Conservation (phyloP, 2,797 vertebrate species). For the Enteromius anoplus region DNA sequence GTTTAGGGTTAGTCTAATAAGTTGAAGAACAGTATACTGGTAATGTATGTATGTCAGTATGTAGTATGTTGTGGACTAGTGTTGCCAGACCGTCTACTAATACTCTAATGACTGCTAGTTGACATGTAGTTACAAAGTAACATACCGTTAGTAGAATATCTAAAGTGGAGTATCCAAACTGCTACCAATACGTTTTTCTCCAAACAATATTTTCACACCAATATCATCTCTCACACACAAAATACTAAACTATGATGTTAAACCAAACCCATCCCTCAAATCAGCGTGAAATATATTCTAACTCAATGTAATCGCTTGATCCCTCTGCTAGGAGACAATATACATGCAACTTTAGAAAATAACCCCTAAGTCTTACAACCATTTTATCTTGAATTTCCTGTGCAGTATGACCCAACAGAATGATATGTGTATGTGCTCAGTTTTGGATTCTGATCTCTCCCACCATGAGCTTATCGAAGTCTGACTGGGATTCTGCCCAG, state of each 20-base stretch:
- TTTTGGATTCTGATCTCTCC: slow-evolving; percentile 26
- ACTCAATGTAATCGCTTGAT: background rate
- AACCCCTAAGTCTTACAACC: slow-evolving; percentile 62
- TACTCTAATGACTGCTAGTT: too few relatives aligned
- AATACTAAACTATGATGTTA: background rate
- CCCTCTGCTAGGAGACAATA: background rate
- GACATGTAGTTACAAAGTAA: too few relatives aligned
- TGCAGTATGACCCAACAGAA: slow-evolving; percentile 62
- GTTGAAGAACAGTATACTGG: too few relatives aligned
- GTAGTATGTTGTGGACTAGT: too few relatives aligned
- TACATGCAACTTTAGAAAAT: background rate
- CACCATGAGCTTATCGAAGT: slow-evolving; percentile 1
- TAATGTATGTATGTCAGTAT: too few relatives aligned
- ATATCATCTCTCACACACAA: background rate
- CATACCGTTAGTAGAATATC: too few relatives aligned
- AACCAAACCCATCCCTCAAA: background rate
- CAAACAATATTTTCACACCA: background rate
- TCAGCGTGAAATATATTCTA: background rate
- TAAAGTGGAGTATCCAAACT: too few relatives aligned
- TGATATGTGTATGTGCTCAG: slow-evolving; percentile 36
- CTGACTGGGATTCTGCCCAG: slow-evolving; percentile 38
- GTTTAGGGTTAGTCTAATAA: too few relatives aligned
- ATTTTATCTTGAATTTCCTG: slow-evolving; percentile 73
- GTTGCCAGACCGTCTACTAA: too few relatives aligned
- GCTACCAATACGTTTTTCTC: background rate